Evolutionary conservation across 2,888 invertebrate species (phyloP), one percentile per base, ranked within the genome.

Genomic region (Nomada fabriciana): DNA sequence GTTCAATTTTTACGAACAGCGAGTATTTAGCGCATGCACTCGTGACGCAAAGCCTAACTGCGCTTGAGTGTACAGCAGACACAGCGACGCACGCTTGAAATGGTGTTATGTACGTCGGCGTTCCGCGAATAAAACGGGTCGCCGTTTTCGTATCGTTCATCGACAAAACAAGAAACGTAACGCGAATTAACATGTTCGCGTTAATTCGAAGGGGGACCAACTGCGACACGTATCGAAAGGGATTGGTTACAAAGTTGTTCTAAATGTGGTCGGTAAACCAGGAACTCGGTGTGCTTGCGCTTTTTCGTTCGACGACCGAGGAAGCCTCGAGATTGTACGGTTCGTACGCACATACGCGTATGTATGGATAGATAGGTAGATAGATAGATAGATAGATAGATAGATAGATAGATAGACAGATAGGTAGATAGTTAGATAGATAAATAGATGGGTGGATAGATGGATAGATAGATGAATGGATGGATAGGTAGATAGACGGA

Each of bases 181-280:
- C 18, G n/a, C 25, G 20, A 36, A 36, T 36, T 36, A 36, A 13
- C 25, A 13, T 36, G 64, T 52, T 20, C 11, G 42, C 15, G 15
- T 23, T 42, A 59, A 50, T 25, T 43, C 77, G 65, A 52, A 50
- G 47, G 71, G 71, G 63, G 63, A 50, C 63, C 74, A 60, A 36
- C 50, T 42, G 50, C 57, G 57, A 23, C 18, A 7, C n/a, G 7
- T 13, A 47, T 2, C 55, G 52, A 43, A 70, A 57, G 72, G 36
- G 36, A 43, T 61, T 47, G 47, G 23, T 64, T 52, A 50, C 78
- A 42, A 68, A 64, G 74, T 42, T 69, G 75, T 75, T 53, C 68
- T 52, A 57, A 53, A 74, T 74, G 70, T 55, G 36, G 70, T 15
- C 18, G 42, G 53, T 65, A 36, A 50, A 67, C 55, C 80, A 71